Conservation (phyloP, 2,113 vertebrate species). For the Rhineura floridana region DNA sequence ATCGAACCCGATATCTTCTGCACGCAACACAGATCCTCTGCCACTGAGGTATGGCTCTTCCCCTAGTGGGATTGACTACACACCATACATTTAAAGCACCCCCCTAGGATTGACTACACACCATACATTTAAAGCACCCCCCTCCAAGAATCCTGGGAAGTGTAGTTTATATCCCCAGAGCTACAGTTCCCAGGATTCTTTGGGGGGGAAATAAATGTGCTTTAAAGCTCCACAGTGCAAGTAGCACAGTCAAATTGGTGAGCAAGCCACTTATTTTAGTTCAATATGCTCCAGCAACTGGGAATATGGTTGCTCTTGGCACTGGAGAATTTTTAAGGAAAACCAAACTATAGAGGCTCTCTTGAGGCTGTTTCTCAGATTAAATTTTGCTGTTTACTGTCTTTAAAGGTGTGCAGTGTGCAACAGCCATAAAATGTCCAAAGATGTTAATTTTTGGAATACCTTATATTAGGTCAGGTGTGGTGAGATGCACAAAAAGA, state of each 20-base stretch:
- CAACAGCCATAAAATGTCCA: not conserved
- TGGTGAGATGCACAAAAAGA: not conserved
- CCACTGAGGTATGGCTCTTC: no score
- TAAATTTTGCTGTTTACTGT: not conserved
- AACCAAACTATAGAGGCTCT: not conserved
- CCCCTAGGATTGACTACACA: no score
- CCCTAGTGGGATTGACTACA: no score
- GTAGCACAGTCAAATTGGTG: not conserved
- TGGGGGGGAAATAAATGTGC: no score
- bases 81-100: no score
- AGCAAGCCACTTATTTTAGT: not conserved
- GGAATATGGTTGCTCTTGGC: no score
- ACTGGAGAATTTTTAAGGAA: not conserved
- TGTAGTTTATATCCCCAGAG: no score
- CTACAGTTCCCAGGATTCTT: no score
- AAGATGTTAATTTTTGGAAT: not conserved
- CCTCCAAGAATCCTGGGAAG: no score
- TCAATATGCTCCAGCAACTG: not conserved
- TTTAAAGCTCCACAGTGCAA: not conserved
- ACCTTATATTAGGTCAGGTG: not conserved
- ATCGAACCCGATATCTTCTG: no score
- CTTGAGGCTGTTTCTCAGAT: not conserved
- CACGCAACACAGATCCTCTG: no score
- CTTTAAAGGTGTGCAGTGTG: not conserved
- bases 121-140: no score